Evolutionary conservation across 2,113 vertebrate genomes (phyloP), one percentile per base, ranked within the genome.

Genomic region (Lepisosteus oculatus): DNA sequence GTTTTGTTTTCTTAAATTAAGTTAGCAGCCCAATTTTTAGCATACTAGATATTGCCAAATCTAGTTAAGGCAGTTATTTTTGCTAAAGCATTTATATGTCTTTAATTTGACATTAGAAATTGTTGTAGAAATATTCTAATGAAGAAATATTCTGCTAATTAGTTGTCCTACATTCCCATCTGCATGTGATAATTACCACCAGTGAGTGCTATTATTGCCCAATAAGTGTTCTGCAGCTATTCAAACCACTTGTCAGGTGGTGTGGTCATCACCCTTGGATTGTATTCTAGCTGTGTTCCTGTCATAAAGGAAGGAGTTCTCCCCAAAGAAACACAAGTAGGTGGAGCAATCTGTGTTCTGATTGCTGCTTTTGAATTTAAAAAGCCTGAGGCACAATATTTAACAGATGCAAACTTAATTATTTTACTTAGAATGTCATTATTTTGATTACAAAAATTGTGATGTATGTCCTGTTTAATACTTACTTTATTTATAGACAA

Each of bases 111-210:
- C n/a, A n/a, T 61, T 4, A 75, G n/a, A 59, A 8, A 54, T 56
- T 63, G 47, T 65, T 63, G 47, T 65, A 55, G n/a, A 55, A 65
- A 51, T 15, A 70, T 54, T 55, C 61, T 70, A 66, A 75, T 56
- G 65, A 47, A n/a, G 61, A 61, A 47, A 69, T 55, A 9, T 68
- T 15, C 51, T 29, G 7, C 51, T 69, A 71, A 59, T 69, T 69
- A 69, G 59, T 69, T 64, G 55, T 73, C 67, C 68, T 74, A 62
- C 77, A 80, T 80, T 73, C 72, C 77, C 68, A 79, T 84, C 70
- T 86, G 86, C 87, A 87, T 89, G 85, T 79, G 79, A 67, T 83
- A 76, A 83, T 82, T 81, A 79, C 82, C 85, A 77, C 79, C 67
- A 78, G 54, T 3, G 55, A 72, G 66, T 68, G 64, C 65, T 64